These are phyloP conservation scores for Pseudomyrmex gracilis DNA, from an alignment of 1,140 invertebrate species.

Conservation along the genomic window DNA sequence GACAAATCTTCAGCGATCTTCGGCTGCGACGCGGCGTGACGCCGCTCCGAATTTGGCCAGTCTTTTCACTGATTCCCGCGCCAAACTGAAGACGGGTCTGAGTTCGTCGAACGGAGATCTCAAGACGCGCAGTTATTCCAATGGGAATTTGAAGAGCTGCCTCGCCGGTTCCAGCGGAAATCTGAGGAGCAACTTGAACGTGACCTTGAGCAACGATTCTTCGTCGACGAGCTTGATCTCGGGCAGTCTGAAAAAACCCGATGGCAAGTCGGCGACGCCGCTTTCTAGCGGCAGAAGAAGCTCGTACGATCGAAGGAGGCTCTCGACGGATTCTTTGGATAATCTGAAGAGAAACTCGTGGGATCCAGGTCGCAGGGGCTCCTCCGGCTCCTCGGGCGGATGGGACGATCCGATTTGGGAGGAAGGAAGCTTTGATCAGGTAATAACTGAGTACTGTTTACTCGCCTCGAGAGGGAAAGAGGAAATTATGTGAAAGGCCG, in stretches of 20 bases:
- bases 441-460: constrained; percentile 52
- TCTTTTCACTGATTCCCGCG: constrained; percentile 75
- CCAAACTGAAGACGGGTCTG: constrained; percentile 41
- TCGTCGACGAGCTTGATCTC: constrained; percentile 80
- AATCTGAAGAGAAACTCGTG: constrained; percentile 88
- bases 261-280: constrained; percentile 67
- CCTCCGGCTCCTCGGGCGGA: constrained; percentile 86
- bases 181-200: constrained; percentile 79
- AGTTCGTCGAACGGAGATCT: constrained; percentile 61
- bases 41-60: constrained; percentile 66
- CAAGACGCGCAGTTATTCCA: constrained; percentile 71
- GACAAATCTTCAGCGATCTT: constrained; percentile 79
- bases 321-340: constrained; percentile 90
- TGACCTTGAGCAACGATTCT: constrained; percentile 82
- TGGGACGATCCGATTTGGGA: constrained; percentile 87
- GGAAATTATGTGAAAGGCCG: constrained; percentile 45
- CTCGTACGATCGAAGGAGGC: constrained; percentile 87
- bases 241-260: constrained; percentile 70
- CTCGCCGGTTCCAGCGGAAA: constrained; percentile 81
- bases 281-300: constrained; percentile 81
- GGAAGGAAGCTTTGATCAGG: constrained; percentile 76
- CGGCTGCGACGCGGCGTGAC: constrained; percentile 75
- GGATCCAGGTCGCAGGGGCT: constrained; percentile 88
- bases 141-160: constrained; percentile 80
- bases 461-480: background rate